Evolutionary conservation across 2,888 invertebrate genomes (phyloP).

Genomic region (Pimpla rufipes): DNA sequence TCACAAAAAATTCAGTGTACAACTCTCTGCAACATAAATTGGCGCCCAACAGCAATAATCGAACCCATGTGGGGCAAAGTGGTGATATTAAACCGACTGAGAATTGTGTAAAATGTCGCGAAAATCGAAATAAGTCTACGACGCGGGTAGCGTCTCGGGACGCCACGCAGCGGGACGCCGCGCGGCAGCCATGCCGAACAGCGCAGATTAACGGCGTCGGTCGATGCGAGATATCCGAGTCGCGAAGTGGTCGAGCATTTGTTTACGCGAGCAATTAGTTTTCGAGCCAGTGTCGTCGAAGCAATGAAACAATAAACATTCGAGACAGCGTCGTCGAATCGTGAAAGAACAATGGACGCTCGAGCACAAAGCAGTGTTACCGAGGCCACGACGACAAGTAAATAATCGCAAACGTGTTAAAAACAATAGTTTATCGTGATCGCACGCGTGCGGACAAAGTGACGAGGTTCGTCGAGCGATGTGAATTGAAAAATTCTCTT

Average conservation of each 20-base stretch:
- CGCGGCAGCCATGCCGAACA: slow-evolving; percentile 31
- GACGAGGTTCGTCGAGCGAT: slow-evolving; percentile 7
- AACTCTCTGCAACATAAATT: neutral
- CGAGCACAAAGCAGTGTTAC: neutral
- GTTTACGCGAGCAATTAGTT: neutral
- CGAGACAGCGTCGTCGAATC: neutral
- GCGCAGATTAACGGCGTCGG: slow-evolving; percentile 23
- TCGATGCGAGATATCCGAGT: slow-evolving; percentile 8
- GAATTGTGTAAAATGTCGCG: slow-evolving; percentile 25
- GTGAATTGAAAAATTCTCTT: slow-evolving; percentile 17
- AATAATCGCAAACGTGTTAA: slow-evolving; percentile 13
- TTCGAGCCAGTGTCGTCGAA: slow-evolving; percentile 16
- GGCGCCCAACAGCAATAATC: slow-evolving; percentile 38
- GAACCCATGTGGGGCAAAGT: slow-evolving; percentile 53
- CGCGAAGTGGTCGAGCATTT: slow-evolving; percentile 3
- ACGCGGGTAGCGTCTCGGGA: neutral
- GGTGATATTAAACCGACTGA: slow-evolving; percentile 18
- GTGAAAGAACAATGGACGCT: neutral
- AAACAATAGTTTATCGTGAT: neutral
- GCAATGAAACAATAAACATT: neutral
- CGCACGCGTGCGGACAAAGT: neutral
- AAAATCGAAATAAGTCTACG: neutral
- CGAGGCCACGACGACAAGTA: neutral
- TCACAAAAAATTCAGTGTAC: neutral
- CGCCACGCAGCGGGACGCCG: slow-evolving; percentile 9